Percentiles rank a stretch among this genome's conserved stretches.
phyloP scores from a whole-genome alignment of 1,140 invertebrate species.

The Anoplolepis gracilipes region DNA sequence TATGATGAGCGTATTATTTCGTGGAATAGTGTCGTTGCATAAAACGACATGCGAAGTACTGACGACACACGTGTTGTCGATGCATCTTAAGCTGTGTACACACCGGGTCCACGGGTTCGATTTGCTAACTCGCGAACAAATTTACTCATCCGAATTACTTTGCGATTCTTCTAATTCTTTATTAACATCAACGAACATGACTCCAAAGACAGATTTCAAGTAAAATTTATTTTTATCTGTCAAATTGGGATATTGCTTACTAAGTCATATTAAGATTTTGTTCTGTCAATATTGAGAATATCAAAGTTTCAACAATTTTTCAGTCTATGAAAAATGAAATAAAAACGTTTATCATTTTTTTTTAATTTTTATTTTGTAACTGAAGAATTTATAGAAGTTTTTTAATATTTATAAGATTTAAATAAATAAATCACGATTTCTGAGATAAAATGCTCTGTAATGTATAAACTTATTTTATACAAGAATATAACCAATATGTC shows the following conservation, averaged over 20 bases:
- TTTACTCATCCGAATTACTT: neutral
- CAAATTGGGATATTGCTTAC: neutral
- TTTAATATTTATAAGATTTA: neutral
- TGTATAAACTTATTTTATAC: neutral
- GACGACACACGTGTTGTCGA: constrained; percentile 37
- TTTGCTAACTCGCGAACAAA: constrained; percentile 6
- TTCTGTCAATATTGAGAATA: too few relatives aligned
- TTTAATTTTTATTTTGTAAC: neutral
- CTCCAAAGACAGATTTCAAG: neutral
- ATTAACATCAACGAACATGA: neutral
- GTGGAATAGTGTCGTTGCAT: constrained; percentile 26
- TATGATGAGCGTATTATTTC: constrained; percentile 25
- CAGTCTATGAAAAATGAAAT: neutral
- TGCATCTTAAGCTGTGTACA: constrained; percentile 1
- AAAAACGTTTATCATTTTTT: neutral
- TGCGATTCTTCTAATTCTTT: neutral
- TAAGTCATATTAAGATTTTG: too few relatives aligned
- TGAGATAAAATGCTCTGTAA: neutral
- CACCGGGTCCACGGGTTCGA: neutral
- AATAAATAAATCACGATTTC: neutral
- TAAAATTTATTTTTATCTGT: constrained; percentile 6
- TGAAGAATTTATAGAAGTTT: neutral
- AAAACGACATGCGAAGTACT: constrained; percentile 21
- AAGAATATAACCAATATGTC: neutral
- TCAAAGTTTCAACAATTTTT: neutral